A percentile compares a stretch with the other conserved stretches of the same genome.
phyloP scores from a whole-genome alignment of 2,113 vertebrate species.

The Monopterus albus region DNA sequence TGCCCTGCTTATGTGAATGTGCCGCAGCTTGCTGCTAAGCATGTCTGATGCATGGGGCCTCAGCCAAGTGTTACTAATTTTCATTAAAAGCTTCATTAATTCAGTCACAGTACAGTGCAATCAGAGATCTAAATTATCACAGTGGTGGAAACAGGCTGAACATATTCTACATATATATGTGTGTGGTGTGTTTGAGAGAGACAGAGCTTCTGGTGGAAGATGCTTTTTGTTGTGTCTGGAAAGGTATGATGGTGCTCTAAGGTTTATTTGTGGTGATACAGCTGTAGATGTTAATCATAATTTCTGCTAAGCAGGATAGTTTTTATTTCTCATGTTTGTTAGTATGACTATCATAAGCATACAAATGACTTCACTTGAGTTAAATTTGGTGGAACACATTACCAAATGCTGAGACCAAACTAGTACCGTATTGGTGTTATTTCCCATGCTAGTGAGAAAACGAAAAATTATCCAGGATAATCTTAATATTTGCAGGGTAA shows the following conservation, averaged over 20 bases:
- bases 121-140: constrained; percentile 73
- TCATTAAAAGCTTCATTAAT: constrained; percentile 83
- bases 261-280: no score
- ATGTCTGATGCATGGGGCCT: constrained; percentile 51
- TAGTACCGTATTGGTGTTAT: not conserved
- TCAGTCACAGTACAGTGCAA: constrained; percentile 75
- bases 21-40: constrained; percentile 61
- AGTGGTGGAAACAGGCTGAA: constrained; percentile 42
- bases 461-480: not conserved
- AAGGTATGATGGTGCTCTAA: not conserved
- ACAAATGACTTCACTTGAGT: no score
- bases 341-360: not conserved
- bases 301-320: not conserved
- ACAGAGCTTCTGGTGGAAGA: not conserved
- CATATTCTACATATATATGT: constrained; percentile 1
- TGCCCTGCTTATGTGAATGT: constrained; percentile 55
- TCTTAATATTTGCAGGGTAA: not conserved
- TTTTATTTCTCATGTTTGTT: not conserved
- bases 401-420: no score
- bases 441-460: not conserved
- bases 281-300: not conserved
- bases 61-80: constrained; percentile 79
- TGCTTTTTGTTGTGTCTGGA: constrained; percentile 8
- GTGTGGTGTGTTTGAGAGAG: not conserved
- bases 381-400: no score